phyloP scores from a whole-genome alignment of 1,140 invertebrate species.

The Nautilus pompilius region DNA sequence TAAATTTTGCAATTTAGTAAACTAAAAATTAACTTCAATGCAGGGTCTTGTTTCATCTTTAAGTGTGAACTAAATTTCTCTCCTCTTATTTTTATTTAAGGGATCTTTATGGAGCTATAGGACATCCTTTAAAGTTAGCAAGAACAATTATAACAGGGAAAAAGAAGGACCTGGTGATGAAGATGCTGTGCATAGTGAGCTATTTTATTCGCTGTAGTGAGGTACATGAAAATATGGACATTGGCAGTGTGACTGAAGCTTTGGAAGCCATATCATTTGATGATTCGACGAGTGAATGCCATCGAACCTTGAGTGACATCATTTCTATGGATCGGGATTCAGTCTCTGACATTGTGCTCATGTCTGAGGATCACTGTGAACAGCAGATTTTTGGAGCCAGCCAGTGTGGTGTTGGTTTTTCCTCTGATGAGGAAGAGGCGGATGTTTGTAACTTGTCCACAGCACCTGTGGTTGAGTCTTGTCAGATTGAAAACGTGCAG shows the following conservation, averaged over 20 bases:
- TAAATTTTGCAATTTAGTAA: too few relatives aligned
- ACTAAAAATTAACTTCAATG: too few relatives aligned
- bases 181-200: constrained; percentile 64
- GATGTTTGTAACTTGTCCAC: constrained; percentile 23
- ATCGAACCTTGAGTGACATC: neutral
- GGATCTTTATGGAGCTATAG: constrained; percentile 79
- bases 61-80: neutral
- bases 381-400: too few relatives aligned
- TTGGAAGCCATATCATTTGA: constrained; percentile 30
- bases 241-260: constrained; percentile 22
- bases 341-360: neutral
- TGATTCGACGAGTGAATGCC: constrained; percentile 19
- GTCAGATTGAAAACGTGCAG: constrained; percentile 21
- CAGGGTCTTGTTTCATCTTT: too few relatives aligned
- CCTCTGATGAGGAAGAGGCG: constrained; percentile 14
- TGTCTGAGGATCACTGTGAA: too few relatives aligned
- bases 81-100: constrained; percentile 33
- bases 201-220: constrained; percentile 81
- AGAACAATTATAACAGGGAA: constrained; percentile 76
- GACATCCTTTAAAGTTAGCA: constrained; percentile 70
- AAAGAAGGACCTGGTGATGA: constrained; percentile 61
- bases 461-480: constrained; percentile 22
- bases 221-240: constrained; percentile 57
- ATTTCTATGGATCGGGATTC: constrained; percentile 1
- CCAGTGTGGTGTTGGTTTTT: too few relatives aligned